phyloP scores from a whole-genome alignment of 2,888 invertebrate genomes.

The Deilephila elpenor region DNA sequence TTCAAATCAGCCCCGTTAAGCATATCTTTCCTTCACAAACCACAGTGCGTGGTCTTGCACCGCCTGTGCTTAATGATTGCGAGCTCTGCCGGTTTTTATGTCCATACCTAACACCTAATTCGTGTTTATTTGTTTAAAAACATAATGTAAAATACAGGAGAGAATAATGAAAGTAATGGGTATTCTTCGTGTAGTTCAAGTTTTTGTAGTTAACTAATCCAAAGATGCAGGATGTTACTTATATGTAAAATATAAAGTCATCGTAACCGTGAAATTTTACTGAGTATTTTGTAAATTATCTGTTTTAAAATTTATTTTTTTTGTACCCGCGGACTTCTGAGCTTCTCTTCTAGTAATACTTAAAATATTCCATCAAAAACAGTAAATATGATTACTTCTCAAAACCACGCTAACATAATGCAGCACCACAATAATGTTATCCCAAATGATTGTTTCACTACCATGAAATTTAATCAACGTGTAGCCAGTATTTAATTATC shows the following conservation, averaged over 20 bases:
- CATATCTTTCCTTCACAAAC: not conserved
- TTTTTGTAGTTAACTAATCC: too few relatives aligned
- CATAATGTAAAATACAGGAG: too few relatives aligned
- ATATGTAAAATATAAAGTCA: too few relatives aligned
- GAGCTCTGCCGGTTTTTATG: not conserved
- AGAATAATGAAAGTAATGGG: too few relatives aligned
- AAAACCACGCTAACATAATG: not conserved
- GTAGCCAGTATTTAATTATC: not conserved
- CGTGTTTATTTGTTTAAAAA: not conserved
- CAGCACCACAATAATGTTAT: not conserved
- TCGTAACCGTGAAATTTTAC: too few relatives aligned
- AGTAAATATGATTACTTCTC: not conserved
- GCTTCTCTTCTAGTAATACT: too few relatives aligned
- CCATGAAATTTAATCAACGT: slow-evolving; percentile 17
- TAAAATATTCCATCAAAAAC: too few relatives aligned
- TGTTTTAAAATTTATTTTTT: too few relatives aligned
- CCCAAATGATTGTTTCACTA: not conserved
- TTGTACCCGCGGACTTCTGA: too few relatives aligned
- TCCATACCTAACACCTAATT: not conserved
- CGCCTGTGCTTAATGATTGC: not conserved
- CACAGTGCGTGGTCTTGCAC: not conserved
- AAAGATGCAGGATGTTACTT: too few relatives aligned
- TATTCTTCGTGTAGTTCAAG: too few relatives aligned
- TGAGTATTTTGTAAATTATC: too few relatives aligned
- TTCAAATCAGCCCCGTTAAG: not conserved